A percentile compares a stretch with the other conserved stretches of the same genome.
Conservation (phyloP, 2,797 vertebrate genomes). For the Chelidonichthys spinosus region DNA sequence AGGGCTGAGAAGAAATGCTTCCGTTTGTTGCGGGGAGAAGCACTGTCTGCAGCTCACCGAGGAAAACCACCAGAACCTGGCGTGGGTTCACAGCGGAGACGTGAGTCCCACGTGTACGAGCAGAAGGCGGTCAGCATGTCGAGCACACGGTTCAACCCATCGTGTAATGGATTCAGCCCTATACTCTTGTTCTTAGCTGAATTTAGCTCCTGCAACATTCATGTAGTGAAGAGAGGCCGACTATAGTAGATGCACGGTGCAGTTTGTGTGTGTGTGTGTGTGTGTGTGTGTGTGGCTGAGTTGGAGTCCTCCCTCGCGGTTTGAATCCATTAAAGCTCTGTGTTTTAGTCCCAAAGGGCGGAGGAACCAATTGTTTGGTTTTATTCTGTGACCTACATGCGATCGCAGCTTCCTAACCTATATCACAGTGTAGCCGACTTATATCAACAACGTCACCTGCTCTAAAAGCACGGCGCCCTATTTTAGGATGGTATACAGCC, state of each 20-base stretch:
- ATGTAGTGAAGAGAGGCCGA: constrained; percentile 13
- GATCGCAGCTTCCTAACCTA: constrained; percentile 52
- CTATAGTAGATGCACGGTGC: not conserved
- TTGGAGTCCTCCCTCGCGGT: constrained; percentile 55
- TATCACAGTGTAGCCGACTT: constrained; percentile 41
- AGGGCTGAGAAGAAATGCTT: not conserved
- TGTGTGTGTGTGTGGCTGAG: constrained; percentile 24
- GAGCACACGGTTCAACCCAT: constrained; percentile 1
- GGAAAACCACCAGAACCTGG: constrained; percentile 1
- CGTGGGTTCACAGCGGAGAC: constrained; percentile 14
- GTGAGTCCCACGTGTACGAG: constrained; percentile 22
- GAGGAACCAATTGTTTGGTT: constrained; percentile 56
- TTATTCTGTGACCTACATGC: constrained; percentile 58
- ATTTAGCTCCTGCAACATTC: constrained; percentile 29
- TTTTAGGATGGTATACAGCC: constrained; percentile 20
- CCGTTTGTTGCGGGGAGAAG: not conserved
- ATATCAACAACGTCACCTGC: constrained; percentile 28
- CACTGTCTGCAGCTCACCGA: not conserved
- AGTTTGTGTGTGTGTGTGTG: constrained; percentile 5
- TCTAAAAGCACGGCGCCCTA: constrained; percentile 41
- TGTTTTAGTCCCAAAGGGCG: constrained; percentile 46
- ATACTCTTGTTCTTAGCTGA: constrained; percentile 12
- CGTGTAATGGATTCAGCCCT: constrained; percentile 19
- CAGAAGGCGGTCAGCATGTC: constrained; percentile 21
- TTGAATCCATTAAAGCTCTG: constrained; percentile 62